Evolutionary conservation across 2,797 vertebrate species (phyloP).

Genomic region (Acanthornis magna): DNA sequence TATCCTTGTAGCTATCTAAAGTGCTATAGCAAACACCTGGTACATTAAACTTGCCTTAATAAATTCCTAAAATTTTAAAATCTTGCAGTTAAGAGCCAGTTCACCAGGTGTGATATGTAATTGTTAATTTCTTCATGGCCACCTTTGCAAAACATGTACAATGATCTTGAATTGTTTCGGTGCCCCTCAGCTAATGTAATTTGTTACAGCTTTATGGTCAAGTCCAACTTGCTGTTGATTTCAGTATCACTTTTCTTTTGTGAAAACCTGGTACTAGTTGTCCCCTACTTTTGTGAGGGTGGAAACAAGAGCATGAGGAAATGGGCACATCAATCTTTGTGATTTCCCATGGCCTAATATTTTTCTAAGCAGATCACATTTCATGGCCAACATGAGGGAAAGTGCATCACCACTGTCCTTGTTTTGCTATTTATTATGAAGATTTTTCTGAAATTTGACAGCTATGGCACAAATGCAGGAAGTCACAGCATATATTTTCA

Average conservation of each 20-base stretch:
- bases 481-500: not conserved
- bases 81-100: not conserved
- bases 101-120: not conserved
- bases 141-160: not conserved
- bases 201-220: not conserved
- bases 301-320: not conserved
- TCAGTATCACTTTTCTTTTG: not conserved
- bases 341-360: not conserved
- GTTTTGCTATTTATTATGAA: not conserved
- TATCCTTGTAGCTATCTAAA: not conserved
- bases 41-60: not conserved
- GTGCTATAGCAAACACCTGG: not conserved
- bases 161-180: not conserved
- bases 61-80: not conserved
- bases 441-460: not conserved
- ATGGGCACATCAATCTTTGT: not conserved
- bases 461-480: not conserved
- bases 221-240: not conserved
- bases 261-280: not conserved
- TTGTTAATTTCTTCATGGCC: not conserved
- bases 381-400: fast-evolving
- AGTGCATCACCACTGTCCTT: not conserved
- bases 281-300: not conserved
- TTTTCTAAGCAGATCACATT: not conserved
- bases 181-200: not conserved